Evolutionary conservation across 1,140 invertebrate genomes (phyloP), one percentile per base, ranked within the genome.

Genomic region (Cyclina sinensis): DNA sequence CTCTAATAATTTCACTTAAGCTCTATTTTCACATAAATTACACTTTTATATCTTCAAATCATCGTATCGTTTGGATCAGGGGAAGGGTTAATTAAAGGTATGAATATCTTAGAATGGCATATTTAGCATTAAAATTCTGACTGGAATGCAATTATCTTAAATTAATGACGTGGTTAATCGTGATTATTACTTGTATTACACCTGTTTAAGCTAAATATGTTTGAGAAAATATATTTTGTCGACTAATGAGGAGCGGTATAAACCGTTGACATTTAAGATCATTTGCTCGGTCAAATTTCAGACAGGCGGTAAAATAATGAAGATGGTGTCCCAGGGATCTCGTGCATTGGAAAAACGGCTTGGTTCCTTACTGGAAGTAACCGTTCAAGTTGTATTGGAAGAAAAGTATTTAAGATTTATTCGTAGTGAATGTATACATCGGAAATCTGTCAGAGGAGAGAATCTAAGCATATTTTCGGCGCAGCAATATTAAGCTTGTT

Each of bases 141-240:
- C 2, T 37, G 65, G 65, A 70, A 70, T 70, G 65, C 65, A 70
- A 70, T 70, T 70, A 70, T 1, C 11, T 70, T 35, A 39, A 37
- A 70, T 70, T 70, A 70, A 70, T 70, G 65, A 70, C 65, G 37
- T 27, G 18, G 35, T 70, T 37, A 70, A 43, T 2, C 11, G 32
- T 35, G 9, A 70, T 70, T 70, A 70, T 70, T 70, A 70, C 65
- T 70, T 70, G 16, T 70, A 70, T 39, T 70, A 70, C 65, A 70
- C 65, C 65, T 70, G 65, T 37, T 70, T 27, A 70, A 37, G 32
- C 37, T 70, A 39, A 35, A 35, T 30, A 37, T 70, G 32, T 35
- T 70, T 70, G 12, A 9, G 27, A 27, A 37, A 43, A 65, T 30
- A 30, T 5, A 27, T 30, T 9, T 65, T 65, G 7, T 30, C 24